phyloP scores from a whole-genome alignment of 2,113 vertebrate genomes.

The Ciconia boyciana region DNA sequence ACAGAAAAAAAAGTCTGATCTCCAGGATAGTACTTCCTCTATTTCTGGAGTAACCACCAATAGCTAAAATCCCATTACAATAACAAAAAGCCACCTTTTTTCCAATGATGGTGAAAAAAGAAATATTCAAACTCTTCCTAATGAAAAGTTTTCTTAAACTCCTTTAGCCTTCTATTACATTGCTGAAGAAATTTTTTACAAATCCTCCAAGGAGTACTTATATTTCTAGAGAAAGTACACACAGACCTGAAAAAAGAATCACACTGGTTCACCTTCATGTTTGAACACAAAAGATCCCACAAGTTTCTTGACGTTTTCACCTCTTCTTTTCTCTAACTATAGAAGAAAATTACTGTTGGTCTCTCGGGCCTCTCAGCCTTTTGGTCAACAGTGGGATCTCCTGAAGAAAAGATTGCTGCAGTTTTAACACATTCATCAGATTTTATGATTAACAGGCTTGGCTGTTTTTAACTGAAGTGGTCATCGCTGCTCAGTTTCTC shows the following conservation, averaged over 20 bases:
- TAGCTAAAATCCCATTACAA: slow-evolving; percentile 16
- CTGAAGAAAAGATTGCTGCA: not conserved
- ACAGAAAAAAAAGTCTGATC: not conserved
- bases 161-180: not conserved
- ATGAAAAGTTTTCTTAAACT: not conserved
- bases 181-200: not conserved
- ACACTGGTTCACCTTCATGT: not conserved
- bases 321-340: not conserved
- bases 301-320: not conserved
- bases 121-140: not conserved
- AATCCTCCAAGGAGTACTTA: not conserved
- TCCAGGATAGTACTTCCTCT: not conserved
- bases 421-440: not conserved
- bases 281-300: not conserved
- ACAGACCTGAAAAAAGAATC: not conserved
- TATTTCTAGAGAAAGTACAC: not conserved
- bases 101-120: not conserved
- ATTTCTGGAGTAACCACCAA: slow-evolving; percentile 25
- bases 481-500: not conserved
- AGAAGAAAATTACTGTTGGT: not conserved
- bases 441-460: not conserved
- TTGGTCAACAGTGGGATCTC: not conserved
- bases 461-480: not conserved
- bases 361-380: not conserved
- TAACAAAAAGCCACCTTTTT: not conserved